A percentile compares a stretch with the other conserved stretches of the same genome.
These are phyloP conservation scores for Callospermophilus lateralis DNA, from an alignment of 2,113 vertebrate species.

Conservation along the genomic window DNA sequence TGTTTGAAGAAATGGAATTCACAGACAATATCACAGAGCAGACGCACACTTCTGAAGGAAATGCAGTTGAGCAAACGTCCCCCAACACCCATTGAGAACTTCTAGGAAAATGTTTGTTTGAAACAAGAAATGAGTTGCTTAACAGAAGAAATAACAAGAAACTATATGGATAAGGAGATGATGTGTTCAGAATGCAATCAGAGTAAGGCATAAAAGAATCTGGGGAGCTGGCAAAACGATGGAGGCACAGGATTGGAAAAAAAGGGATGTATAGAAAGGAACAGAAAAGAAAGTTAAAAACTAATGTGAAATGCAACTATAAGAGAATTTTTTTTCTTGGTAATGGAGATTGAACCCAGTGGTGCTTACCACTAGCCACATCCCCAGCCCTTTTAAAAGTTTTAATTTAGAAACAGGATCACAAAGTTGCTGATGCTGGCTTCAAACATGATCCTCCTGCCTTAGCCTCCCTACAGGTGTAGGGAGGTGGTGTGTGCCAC, in stretches of 20 bases:
- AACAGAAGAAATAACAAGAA: not conserved
- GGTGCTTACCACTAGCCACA: too few relatives aligned
- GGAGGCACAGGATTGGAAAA: not conserved
- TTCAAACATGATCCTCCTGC: too few relatives aligned
- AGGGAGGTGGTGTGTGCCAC: too few relatives aligned
- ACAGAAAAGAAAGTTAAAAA: not conserved
- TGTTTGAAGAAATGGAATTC: slow-evolving; percentile 11
- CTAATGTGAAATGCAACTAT: not conserved
- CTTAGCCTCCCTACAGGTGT: too few relatives aligned
- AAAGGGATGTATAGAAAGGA: not conserved
- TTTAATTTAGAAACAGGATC: too few relatives aligned
- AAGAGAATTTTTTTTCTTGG: not conserved
- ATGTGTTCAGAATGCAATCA: not conserved
- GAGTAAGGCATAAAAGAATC: not conserved
- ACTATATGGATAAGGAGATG: not conserved
- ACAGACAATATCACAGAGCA: not conserved
- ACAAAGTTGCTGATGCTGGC: too few relatives aligned
- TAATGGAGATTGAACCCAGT: too few relatives aligned
- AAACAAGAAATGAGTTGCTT: not conserved
- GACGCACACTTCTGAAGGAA: not conserved
- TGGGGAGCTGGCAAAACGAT: not conserved
- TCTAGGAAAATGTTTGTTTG: not conserved
- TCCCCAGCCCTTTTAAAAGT: too few relatives aligned
- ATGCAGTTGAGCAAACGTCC: not conserved
- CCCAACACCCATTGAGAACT: not conserved